Evolutionary conservation across 2,113 vertebrate genomes (phyloP).

Genomic region (Penelope pileata): DNA sequence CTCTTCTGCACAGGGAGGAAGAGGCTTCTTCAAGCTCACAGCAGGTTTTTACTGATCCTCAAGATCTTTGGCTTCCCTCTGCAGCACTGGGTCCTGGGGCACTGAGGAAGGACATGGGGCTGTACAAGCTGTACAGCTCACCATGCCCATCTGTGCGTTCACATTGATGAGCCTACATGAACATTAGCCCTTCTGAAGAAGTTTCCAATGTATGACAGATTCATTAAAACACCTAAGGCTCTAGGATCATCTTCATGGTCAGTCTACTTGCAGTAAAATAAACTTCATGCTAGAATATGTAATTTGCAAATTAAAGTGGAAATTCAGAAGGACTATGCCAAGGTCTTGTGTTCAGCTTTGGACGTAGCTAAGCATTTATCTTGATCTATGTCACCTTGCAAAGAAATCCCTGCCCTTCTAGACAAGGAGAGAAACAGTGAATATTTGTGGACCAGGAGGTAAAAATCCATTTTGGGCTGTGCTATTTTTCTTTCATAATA

Average conservation of each 20-base stretch:
- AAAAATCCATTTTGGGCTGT: constrained; percentile 9
- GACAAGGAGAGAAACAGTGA: not conserved
- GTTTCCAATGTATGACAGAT: not conserved
- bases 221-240: not conserved
- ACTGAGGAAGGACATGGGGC: not conserved
- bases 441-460: not conserved
- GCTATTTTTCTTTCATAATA: constrained; percentile 52
- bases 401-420: not conserved
- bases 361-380: constrained; percentile 33
- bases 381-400: not conserved
- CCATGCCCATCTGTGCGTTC: not conserved
- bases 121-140: not conserved
- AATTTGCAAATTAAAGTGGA: not conserved
- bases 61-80: not conserved
- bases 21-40: not conserved
- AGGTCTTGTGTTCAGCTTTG: constrained; percentile 2
- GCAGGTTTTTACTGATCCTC: not conserved
- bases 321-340: not conserved
- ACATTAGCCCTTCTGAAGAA: not conserved
- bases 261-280: not conserved
- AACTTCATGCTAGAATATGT: not conserved
- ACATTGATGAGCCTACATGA: not conserved
- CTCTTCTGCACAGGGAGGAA: not conserved
- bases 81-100: not conserved
- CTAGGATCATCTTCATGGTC: not conserved